Base-by-base conservation (phyloP, 2,888 invertebrate genomes). In the Yponomeuta malinellus region DNA sequence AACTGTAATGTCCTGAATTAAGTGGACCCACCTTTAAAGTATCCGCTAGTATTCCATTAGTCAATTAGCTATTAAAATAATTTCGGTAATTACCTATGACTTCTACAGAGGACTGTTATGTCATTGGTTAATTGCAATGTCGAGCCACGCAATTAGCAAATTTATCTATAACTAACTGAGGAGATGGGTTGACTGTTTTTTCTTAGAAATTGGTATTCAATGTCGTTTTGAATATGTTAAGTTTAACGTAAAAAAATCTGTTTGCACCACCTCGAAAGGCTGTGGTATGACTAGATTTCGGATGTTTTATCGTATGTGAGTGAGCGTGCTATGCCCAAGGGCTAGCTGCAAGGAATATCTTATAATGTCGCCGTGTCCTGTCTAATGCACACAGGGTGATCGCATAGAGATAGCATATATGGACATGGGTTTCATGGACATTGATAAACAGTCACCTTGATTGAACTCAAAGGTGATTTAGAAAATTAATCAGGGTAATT, bases 301-400 rank as follows among this genome's bases (percentile, higher is more conserved):
- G 78, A 75, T 71, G 69, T 37, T 67, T 12, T 43, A 15, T 37
- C n/a, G 37, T 37, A 31, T 67, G 76, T 74, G 76, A 70, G 74
- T 78, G 75, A 73, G 71, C 72, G 76, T 71, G 75, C 82, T 82
- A 84, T 88, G 85, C 78, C 72, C 74, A 72, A 70, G 72, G 73
- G 65, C 63, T 74, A 72, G 70, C 70, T 74, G 72, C 74, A 78
- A 75, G 52, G 78, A 81, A 82, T 83, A 82, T 82, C 85, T 89
- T 89, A 87, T 88, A 86, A 81, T 79, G 73, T 76, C 74, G 77
- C 74, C 75, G 31, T 69, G 82, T 81, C 83, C 82, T 68, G 48
- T 23, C 83, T 80, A 79, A 75, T 74, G 71, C 63, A 31, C 10
- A 86, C 79, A 86, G 86, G 73, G 5, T 83, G 87, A 70, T 43